Base-by-base conservation (phyloP, 2,888 invertebrate species). In the Herminia tarsipennalis region DNA sequence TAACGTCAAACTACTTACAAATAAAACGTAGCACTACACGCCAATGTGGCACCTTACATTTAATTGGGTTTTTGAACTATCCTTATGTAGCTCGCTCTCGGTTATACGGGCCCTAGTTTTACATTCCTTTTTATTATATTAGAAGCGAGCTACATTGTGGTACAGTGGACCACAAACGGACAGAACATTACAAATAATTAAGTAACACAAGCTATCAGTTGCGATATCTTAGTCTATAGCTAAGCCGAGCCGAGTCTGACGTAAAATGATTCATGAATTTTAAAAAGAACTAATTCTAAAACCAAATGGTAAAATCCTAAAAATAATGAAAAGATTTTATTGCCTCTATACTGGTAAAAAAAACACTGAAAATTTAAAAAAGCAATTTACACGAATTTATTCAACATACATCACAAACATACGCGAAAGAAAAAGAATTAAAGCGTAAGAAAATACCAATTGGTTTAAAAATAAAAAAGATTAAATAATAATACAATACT, bases 21-120 rank as follows among this genome's bases (percentile, higher is more conserved):
- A 56, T 51, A 66, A 22, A 14, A 40, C 9, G 29, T 64, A 63
- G 65, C 48, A 58, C 60, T 63, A 49, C 33, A 66, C 66, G 69
- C 75, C 76, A 66, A 55, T 44, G 80, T 78, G 83, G 80, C 85
- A 77, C 78, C 71, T 83, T 76, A 84, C 79, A 70, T 63, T 58
- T 57, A 41, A 66, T 60, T 45, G 45, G 43, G 21, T 43, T 42
- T 38, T 28, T 36, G 17, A 39, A 38, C 48, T 34, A 42, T 29
- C 44, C 30, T 27, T 42, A 12, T n/a, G 28, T 44, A 49, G 59
- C 56, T 63, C 40, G 42, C 42, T 43, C 50, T 21, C 14, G 47
- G 32, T 42, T 9, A 16, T 24, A 35, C 6, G 16, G n/a, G 47
- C 5, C 43, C 42, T 41, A 28, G 21, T 29, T 22, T 33, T 39